A percentile compares a stretch with the other conserved stretches of the same genome.
Conservation (phyloP, 2,888 invertebrate genomes). For the Tillus elongatus region DNA sequence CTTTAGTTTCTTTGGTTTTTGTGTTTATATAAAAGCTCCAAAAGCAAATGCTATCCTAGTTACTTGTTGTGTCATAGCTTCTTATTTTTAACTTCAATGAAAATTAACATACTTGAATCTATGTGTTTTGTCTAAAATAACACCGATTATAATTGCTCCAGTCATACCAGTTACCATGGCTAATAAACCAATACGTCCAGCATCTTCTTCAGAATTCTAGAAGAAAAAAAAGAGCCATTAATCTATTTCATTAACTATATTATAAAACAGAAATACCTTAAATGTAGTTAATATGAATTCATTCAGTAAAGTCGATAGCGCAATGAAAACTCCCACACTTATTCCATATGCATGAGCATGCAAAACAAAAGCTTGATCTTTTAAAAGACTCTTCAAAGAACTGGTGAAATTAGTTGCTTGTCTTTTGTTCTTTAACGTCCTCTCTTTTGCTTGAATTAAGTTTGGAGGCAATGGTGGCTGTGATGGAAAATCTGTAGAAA, state of each 20-base stretch:
- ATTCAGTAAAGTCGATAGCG: conserved; percentile 86
- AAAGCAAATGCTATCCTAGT: too few species aligned
- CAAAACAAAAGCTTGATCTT: conserved; percentile 69
- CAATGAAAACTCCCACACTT: conserved; percentile 92
- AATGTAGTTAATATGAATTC: conserved; percentile 74
- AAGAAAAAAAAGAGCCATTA: neutral
- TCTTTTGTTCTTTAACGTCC: conserved; percentile 41
- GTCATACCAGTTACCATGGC: conserved; percentile 88
- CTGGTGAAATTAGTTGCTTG: conserved; percentile 49
- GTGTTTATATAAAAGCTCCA: too few species aligned
- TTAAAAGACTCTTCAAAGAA: conserved; percentile 63
- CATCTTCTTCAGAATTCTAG: conserved; percentile 45
- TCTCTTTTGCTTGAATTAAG: conserved; percentile 45
- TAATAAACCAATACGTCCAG: conserved; percentile 80
- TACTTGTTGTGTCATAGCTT: too few species aligned
- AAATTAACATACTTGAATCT: conserved; percentile 66
- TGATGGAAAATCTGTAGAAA: conserved; percentile 47
- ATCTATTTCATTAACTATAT: too few species aligned
- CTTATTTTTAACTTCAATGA: too few species aligned
- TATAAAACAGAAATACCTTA: conserved; percentile 50
- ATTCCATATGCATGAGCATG: conserved; percentile 79
- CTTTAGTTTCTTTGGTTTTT: too few species aligned
- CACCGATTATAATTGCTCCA: conserved; percentile 83
- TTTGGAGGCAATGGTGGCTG: conserved; percentile 51
- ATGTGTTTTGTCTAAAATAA: conserved; percentile 85